Evolutionary conservation across 2,797 vertebrate genomes (phyloP).

Genomic region (Toxotes lorentzi): DNA sequence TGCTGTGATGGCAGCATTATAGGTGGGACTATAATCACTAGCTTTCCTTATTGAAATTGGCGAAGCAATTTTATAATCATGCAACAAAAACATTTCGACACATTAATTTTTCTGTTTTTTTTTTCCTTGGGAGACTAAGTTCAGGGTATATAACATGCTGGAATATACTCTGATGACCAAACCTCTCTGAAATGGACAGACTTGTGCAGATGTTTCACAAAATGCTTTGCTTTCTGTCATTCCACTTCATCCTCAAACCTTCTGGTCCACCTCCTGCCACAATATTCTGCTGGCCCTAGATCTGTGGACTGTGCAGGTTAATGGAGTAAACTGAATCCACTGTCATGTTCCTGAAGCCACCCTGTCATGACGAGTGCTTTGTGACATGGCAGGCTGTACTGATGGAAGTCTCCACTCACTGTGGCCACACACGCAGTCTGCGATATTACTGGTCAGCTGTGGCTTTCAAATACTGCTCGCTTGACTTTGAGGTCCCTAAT

Average conservation of each 20-base stretch:
- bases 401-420: slow-evolving; percentile 22
- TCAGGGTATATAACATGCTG: too few relatives aligned
- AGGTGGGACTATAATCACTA: not conserved
- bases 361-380: slow-evolving; percentile 33
- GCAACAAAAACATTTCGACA: not conserved
- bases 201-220: not conserved
- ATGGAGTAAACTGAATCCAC: slow-evolving; percentile 18
- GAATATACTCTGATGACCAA: not conserved
- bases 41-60: not conserved
- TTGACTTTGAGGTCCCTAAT: not conserved
- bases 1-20: not conserved
- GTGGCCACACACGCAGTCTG: not conserved
- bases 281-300: slow-evolving; percentile 7
- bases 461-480: slow-evolving; percentile 4
- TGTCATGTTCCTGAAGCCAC: slow-evolving; percentile 24
- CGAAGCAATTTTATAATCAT: not conserved
- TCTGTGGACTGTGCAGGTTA: slow-evolving; percentile 10
- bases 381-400: slow-evolving; percentile 20
- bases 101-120: not conserved
- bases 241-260: not conserved
- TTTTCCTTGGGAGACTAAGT: not conserved
- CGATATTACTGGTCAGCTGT: slow-evolving; percentile 1
- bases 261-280: not conserved
- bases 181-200: not conserved
- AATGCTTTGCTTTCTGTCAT: not conserved